A percentile compares a stretch with the other conserved stretches of the same genome.
These are phyloP conservation scores for Anagrus nilaparvatae DNA, from an alignment of 1,140 invertebrate species.

Conservation along the genomic window DNA sequence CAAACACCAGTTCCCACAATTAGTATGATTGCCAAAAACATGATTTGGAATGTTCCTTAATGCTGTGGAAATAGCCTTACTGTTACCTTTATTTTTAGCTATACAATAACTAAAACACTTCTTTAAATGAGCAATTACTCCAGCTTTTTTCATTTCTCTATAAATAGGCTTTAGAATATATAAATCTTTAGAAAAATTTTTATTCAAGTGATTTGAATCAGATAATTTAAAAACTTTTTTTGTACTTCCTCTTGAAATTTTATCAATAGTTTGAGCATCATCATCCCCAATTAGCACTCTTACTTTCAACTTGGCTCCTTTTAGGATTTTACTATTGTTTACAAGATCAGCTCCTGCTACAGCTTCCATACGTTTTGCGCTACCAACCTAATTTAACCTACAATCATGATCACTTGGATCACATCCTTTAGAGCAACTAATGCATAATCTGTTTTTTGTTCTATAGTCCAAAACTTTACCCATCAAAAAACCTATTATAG, in stretches of 20 bases:
- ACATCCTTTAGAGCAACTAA: neutral
- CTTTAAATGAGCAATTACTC: neutral
- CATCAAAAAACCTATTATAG: neutral
- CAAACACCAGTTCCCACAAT: slow-evolving; percentile 1
- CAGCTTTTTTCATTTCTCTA: neutral
- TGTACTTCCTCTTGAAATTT: too few relatives aligned
- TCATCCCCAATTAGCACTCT: too few relatives aligned
- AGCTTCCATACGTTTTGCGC: slow-evolving; percentile 5
- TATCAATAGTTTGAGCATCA: too few relatives aligned
- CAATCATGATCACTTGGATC: neutral
- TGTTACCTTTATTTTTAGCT: neutral
- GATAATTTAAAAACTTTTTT: too few relatives aligned
- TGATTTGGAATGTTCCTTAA: slow-evolving; percentile 1
- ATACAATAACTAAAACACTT: neutral
- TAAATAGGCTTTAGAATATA: neutral
- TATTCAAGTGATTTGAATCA: neutral
- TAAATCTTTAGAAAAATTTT: neutral
- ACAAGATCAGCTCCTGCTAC: too few relatives aligned
- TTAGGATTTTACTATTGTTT: too few relatives aligned
- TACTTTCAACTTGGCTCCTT: too few relatives aligned
- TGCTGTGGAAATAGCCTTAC: neutral
- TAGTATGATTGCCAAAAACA: neutral
- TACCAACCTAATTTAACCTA: neutral
- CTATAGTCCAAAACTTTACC: slow-evolving; percentile 3
- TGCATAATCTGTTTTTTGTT: neutral